Evolutionary conservation across 2,888 invertebrate genomes (phyloP).

Genomic region (Ceriagrion tenellum): DNA sequence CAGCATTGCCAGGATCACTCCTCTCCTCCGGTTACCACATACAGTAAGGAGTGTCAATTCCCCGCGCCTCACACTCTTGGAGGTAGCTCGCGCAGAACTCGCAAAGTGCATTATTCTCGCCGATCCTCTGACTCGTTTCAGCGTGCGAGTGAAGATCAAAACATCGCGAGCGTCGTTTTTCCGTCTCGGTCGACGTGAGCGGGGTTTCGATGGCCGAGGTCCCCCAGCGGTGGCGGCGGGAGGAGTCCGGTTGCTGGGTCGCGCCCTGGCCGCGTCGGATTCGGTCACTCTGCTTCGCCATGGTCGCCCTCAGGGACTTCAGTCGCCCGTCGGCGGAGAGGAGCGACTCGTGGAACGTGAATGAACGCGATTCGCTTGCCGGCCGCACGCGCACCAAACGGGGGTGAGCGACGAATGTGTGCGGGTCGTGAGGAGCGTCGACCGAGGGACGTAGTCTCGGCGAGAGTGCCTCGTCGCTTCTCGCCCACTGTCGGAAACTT

Average conservation of each 20-base stretch:
- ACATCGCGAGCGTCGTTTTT: neutral
- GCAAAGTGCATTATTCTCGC: neutral
- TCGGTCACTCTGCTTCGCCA: no score
- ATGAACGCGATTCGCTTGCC: neutral
- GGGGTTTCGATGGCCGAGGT: neutral
- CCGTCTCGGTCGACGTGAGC: neutral
- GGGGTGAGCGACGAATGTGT: neutral
- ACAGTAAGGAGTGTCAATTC: no score
- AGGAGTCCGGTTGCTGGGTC: neutral
- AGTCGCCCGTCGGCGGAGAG: neutral
- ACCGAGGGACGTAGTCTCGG: no score
- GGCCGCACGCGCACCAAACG: neutral
- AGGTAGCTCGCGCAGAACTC: no score
- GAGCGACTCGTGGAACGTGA: neutral
- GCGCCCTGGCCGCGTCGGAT: neutral
- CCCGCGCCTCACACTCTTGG: no score
- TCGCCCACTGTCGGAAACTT: no score
- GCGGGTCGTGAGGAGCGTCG: neutral
- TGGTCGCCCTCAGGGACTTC: neutral
- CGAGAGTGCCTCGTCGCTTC: no score
- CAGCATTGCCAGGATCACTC: neutral
- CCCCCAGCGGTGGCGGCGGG: neutral
- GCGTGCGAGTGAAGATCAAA: neutral
- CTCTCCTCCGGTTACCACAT: no score
- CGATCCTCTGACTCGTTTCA: neutral